Conservation (phyloP, 2,113 vertebrate species). For the Elephas maximus region DNA sequence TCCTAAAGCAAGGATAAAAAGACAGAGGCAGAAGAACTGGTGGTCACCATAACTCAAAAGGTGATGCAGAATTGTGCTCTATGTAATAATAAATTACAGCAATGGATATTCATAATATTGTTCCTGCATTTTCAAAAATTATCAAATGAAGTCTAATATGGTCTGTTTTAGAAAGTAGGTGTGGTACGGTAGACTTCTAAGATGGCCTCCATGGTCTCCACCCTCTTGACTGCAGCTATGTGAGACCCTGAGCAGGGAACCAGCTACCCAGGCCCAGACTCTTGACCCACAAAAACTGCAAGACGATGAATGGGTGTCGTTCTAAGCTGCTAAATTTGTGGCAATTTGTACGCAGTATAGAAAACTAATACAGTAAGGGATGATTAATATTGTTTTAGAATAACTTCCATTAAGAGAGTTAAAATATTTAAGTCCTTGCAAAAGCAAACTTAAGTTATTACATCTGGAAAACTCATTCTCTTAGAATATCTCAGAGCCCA, state of each 20-base stretch:
- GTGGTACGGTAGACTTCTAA: background rate
- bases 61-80: background rate
- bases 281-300: background rate
- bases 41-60: conserved; percentile 19
- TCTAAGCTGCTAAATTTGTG: conserved; percentile 11
- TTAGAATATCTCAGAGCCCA: conserved; percentile 20
- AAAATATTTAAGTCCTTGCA: background rate
- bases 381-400: background rate
- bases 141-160: background rate
- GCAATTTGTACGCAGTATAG: background rate
- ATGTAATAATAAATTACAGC: background rate
- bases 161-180: background rate
- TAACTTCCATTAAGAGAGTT: conserved; percentile 3
- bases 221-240: background rate
- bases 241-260: background rate
- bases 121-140: background rate
- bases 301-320: background rate
- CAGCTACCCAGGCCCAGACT: background rate
- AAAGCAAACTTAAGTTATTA: background rate
- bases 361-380: background rate
- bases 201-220: background rate
- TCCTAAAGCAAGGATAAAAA: conserved; percentile 40
- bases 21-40: background rate
- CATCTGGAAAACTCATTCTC: conserved; percentile 13
- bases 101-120: background rate